Conservation (phyloP, 2,888 invertebrate genomes). For the Cephus nigrinus region DNA sequence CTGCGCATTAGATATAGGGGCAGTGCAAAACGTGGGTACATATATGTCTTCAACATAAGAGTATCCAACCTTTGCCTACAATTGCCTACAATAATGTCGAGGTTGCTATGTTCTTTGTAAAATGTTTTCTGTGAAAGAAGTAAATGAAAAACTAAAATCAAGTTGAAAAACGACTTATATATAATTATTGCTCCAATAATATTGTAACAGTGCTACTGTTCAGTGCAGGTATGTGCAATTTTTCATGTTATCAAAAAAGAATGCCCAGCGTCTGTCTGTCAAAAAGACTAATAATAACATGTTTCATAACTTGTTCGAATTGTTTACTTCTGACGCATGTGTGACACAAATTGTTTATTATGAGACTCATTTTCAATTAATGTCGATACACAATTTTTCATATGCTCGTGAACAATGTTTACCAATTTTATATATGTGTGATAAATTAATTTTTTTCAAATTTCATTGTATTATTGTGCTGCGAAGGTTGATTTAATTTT, state of each 20-base stretch:
- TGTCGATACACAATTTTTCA: neutral
- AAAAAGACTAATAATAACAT: neutral
- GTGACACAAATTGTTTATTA: neutral
- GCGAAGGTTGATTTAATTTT: neutral
- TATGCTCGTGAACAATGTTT: neutral
- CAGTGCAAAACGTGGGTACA: too few relatives aligned
- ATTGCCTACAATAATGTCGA: neutral
- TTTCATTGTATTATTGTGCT: neutral
- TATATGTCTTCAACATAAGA: too few relatives aligned
- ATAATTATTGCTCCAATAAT: neutral
- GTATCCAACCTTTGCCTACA: neutral
- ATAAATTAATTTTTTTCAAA: neutral
- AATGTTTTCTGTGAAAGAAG: neutral
- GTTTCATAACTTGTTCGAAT: neutral
- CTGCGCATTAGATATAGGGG: too few relatives aligned
- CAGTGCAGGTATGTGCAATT: neutral
- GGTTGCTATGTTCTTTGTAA: neutral
- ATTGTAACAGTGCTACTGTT: neutral
- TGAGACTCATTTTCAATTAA: neutral
- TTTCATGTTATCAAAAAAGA: neutral
- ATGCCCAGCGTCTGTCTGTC: neutral
- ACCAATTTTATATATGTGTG: neutral
- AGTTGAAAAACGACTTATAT: neutral
- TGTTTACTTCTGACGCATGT: neutral
- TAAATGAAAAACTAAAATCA: neutral